Conservation (phyloP, 2,113 vertebrate genomes). For the Phrynosoma platyrhinos region DNA sequence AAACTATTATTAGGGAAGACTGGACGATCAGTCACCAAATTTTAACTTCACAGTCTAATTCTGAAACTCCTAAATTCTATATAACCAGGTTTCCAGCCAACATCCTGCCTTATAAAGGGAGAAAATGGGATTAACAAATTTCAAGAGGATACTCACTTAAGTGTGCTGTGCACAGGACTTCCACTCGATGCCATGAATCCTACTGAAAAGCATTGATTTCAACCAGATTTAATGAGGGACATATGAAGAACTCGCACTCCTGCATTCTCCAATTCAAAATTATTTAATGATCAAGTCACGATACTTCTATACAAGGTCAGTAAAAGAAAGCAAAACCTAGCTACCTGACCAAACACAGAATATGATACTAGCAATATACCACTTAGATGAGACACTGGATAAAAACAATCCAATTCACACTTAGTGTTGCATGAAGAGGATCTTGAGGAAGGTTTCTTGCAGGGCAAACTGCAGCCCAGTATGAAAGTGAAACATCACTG, state of each 20-base stretch:
- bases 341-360: conserved; percentile 59
- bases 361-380: conserved; percentile 62
- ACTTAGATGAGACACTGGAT: conserved; percentile 58
- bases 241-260: conserved; percentile 64
- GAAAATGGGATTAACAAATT: conserved; percentile 56
- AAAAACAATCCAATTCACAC: conserved; percentile 60
- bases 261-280: conserved; percentile 67
- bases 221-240: conserved; percentile 27
- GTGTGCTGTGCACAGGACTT: conserved; percentile 49
- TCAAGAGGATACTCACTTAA: conserved; percentile 41
- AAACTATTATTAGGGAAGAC: conserved; percentile 83
- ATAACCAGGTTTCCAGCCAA: conserved; percentile 65
- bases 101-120: conserved; percentile 73
- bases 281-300: conserved; percentile 67
- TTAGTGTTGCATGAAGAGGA: conserved; percentile 54
- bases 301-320: conserved; percentile 64
- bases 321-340: conserved; percentile 65
- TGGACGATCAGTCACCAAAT: conserved; percentile 71
- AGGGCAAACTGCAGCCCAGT: conserved; percentile 61
- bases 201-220: conserved; percentile 49
- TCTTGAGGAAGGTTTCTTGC: conserved; percentile 49
- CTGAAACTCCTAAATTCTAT: conserved; percentile 72
- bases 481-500: conserved; percentile 36
- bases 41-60: conserved; percentile 70
- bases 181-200: conserved; percentile 50